Evolutionary conservation across 2,888 invertebrate species (phyloP), one percentile per base, ranked within the genome.

Genomic region (Trachelus iudaicus): DNA sequence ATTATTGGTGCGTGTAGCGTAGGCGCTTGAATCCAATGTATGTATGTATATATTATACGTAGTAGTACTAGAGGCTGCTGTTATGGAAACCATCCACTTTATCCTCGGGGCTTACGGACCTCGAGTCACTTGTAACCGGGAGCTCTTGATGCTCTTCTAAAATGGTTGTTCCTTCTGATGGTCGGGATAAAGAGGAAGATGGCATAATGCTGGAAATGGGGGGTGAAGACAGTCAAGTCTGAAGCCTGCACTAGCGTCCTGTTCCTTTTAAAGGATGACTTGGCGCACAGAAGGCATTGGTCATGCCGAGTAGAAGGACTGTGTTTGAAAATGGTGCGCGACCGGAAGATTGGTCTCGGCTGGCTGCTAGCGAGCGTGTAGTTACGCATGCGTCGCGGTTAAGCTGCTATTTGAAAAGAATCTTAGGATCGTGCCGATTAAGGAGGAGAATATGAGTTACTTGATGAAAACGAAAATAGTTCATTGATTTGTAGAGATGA

Each of bases 41-140:
- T 23, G 56, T 56, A 56, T 56, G 56, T 56, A 56, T 56, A 56
- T 56, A 56, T 56, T 56, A 78, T 79, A 81, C 77, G 76, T 71
- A 73, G 76, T 71, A 73, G 81, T 83, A 81, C 79, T 77, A 81
- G 79, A 81, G 79, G 76, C 83, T 80, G 79, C 80, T 83, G 82
- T 84, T 85, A 85, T 79, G 82, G 83, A 82, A 84, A 81, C 84
- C 82, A 80, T 81, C 81, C 80, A 79, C 73, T 83, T 82, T 75
- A 81, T 82, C 79, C 77, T 80, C 74, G 81, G 73, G 76, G 74
- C 79, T 78, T 69, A 40, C 69, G n/a, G 37, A 56, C 56, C 23
- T 56, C 23, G 56, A 23, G 56, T 56, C 56, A 56, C 56, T 56
- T 23, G 56, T 56, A 56, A 23, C 56, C 56, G 9, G 56, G 56